These are phyloP conservation scores for Cryptomyrus ogoouensis DNA, from an alignment of 2,113 vertebrate species.

Conservation along the genomic window DNA sequence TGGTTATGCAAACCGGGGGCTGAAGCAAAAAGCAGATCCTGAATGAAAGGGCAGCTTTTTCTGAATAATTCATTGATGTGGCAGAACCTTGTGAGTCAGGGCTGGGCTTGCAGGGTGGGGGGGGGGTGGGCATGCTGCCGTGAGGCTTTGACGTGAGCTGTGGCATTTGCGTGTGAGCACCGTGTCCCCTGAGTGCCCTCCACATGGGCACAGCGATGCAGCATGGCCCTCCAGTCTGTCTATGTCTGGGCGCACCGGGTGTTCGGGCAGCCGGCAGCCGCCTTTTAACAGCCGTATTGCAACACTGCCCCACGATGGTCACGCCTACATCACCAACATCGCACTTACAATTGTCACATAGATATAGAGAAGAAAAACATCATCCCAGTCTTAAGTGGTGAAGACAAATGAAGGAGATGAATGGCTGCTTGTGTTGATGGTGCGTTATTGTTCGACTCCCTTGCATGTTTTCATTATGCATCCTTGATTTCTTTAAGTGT, in stretches of 20 bases:
- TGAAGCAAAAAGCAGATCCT: constrained; percentile 38
- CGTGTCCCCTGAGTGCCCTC: constrained; percentile 44
- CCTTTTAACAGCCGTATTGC: background rate
- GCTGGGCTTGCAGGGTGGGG: background rate
- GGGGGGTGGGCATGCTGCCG: background rate
- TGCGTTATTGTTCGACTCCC: background rate
- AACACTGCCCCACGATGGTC: background rate
- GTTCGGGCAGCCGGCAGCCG: background rate
- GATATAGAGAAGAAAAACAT: background rate
- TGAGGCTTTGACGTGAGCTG: background rate
- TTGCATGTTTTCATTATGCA: background rate
- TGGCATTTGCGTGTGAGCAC: background rate
- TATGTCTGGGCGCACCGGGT: background rate
- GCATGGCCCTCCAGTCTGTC: background rate
- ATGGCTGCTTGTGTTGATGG: background rate
- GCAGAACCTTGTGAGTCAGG: constrained; percentile 30
- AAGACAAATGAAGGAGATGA: background rate
- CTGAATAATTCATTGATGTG: constrained; percentile 44
- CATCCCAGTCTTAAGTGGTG: background rate
- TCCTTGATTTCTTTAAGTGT: background rate
- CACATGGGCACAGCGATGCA: constrained; percentile 24
- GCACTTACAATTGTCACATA: background rate
- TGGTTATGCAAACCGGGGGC: constrained; percentile 22
- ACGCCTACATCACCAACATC: background rate
- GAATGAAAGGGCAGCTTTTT: constrained; percentile 24